A percentile compares a stretch with the other conserved stretches of the same genome.
Evolutionary conservation across 2,113 vertebrate genomes (phyloP).

Genomic region (Hippocampus zosterae): DNA sequence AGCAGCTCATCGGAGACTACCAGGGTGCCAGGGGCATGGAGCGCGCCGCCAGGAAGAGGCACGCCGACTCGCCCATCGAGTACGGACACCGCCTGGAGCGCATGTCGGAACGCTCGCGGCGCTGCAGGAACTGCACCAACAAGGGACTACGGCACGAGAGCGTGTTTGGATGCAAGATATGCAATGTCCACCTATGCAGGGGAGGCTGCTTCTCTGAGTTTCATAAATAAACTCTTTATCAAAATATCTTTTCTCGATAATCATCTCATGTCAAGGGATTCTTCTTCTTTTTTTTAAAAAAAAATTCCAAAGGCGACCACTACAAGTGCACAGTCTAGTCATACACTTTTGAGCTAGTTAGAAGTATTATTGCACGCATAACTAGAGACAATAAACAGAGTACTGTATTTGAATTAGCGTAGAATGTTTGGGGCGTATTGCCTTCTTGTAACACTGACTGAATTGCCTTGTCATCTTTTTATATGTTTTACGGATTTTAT

Average conservation of each 20-base stretch:
- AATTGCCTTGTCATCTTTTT: constrained; percentile 77
- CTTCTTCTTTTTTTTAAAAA: constrained; percentile 52
- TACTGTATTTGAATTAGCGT: constrained; percentile 70
- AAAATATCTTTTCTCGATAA: constrained; percentile 56
- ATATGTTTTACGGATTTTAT: constrained; percentile 73
- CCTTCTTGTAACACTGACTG: constrained; percentile 70
- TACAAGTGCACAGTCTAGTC: constrained; percentile 72
- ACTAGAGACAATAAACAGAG: constrained; percentile 64
- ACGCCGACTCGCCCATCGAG: constrained; percentile 77
- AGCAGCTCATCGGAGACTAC: constrained; percentile 80
- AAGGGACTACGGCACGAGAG: constrained; percentile 78
- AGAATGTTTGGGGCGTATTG: constrained; percentile 71
- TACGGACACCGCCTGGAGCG: constrained; percentile 79
- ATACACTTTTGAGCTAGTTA: constrained; percentile 73
- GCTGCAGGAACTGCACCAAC: constrained; percentile 79
- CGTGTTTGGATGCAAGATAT: constrained; percentile 81
- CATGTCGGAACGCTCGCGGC: constrained; percentile 77
- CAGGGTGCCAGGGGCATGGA: constrained; percentile 77
- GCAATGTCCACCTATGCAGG: constrained; percentile 79
- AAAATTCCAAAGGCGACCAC: constrained; percentile 74
- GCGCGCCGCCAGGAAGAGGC: constrained; percentile 73
- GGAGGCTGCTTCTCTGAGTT: constrained; percentile 80
- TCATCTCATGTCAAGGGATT: constrained; percentile 49
- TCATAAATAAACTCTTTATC: constrained; percentile 71
- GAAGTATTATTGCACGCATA: constrained; percentile 74